Conservation (phyloP, 2,113 vertebrate genomes). For the Sinosuthora webbiana region DNA sequence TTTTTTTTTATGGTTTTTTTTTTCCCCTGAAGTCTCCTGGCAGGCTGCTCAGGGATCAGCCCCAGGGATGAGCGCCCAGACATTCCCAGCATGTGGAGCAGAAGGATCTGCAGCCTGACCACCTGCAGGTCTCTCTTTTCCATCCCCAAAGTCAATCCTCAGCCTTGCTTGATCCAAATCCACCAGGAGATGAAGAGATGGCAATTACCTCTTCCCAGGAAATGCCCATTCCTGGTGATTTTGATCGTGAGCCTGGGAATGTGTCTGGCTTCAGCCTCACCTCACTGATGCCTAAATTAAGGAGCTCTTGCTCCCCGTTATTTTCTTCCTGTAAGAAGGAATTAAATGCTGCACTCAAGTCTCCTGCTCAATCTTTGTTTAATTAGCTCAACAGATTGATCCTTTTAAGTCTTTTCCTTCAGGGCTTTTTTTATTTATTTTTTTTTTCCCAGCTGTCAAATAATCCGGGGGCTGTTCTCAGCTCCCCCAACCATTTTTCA, state of each 20-base stretch:
- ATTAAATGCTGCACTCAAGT: not conserved
- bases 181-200: not conserved
- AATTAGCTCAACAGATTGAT: conserved; percentile 21
- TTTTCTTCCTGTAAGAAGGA: not conserved
- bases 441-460: conserved; percentile 25
- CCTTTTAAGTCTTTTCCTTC: not conserved
- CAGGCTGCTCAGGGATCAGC: not conserved
- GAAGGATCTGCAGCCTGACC: not conserved
- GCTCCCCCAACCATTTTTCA: not conserved
- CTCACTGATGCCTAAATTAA: not conserved
- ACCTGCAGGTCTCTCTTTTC: not conserved
- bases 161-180: not conserved
- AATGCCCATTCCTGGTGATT: not conserved
- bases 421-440: not conserved
- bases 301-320: not conserved
- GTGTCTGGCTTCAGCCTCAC: not conserved
- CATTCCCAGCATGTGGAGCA: not conserved
- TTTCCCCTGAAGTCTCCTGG: not conserved
- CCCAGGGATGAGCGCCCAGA: not conserved
- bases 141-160: not conserved
- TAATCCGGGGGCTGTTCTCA: not conserved
- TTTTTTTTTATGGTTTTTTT: not conserved
- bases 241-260: not conserved
- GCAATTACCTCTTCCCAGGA: not conserved
- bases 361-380: conserved; percentile 1